Percentiles rank a stretch among this genome's conserved stretches.
phyloP scores from a whole-genome alignment of 2,888 invertebrate genomes.

The Drosophila aldrichi region DNA sequence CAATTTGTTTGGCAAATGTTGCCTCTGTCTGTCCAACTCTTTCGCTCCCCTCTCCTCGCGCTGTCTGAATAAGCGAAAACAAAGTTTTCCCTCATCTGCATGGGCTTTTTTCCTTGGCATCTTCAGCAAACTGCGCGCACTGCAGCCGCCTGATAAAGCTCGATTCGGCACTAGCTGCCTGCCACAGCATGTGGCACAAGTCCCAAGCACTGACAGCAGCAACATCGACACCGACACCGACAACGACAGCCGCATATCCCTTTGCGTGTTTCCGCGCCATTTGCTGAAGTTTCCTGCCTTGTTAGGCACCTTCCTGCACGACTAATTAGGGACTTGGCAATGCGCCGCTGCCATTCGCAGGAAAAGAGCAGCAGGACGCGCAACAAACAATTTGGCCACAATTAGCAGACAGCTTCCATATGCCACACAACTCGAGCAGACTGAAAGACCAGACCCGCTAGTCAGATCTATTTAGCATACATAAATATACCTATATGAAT shows the following conservation, averaged over 20 bases:
- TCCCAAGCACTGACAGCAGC: slow-evolving; percentile 12
- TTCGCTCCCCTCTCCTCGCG: too few relatives aligned
- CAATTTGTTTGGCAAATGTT: slow-evolving; percentile 79
- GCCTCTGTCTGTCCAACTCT: slow-evolving; percentile 19
- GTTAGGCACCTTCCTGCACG: slow-evolving; percentile 61
- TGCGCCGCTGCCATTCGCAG: too few relatives aligned
- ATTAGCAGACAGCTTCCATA: neutral
- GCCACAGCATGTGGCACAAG: slow-evolving; percentile 61
- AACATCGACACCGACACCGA: slow-evolving; percentile 20
- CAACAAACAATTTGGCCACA: slow-evolving; percentile 16
- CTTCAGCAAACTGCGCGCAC: slow-evolving; percentile 22
- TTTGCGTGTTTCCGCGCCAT: slow-evolving; percentile 59
- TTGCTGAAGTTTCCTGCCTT: slow-evolving; percentile 60
- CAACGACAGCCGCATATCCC: slow-evolving; percentile 42
- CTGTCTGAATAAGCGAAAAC: slow-evolving; percentile 39
- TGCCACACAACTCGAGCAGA: neutral
- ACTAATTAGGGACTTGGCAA: slow-evolving; percentile 55
- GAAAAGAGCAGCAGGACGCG: slow-evolving; percentile 15
- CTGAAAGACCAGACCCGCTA: neutral
- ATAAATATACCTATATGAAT: too few relatives aligned
- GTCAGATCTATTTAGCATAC: neutral
- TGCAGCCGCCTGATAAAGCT: slow-evolving; percentile 63
- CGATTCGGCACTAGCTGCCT: slow-evolving; percentile 34
- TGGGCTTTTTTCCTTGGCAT: slow-evolving; percentile 32
- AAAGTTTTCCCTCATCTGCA: slow-evolving; percentile 58